Conservation (phyloP, 2,797 vertebrate genomes). For the Pseudomugil tenellus region DNA sequence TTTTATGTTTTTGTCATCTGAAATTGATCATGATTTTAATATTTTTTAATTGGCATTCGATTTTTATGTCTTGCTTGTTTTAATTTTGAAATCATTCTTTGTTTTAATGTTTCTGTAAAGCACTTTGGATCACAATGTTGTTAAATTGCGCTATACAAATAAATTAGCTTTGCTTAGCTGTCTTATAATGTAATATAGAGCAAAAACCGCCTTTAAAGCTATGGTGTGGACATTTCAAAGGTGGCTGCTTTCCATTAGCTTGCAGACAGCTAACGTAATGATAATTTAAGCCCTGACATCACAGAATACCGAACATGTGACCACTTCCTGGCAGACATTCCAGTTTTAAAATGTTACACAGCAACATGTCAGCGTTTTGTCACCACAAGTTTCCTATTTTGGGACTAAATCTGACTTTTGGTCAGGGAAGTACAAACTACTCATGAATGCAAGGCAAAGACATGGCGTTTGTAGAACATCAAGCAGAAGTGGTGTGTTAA, state of each 20-base stretch:
- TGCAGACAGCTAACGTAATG: conserved; percentile 6
- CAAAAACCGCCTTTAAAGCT: conserved; percentile 8
- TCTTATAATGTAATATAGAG: not conserved
- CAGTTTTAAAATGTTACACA: conserved; percentile 27
- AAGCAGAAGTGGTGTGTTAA: not conserved
- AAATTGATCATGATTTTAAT: too few relatives aligned
- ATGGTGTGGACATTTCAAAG: conserved; percentile 2
- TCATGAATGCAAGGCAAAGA: not conserved
- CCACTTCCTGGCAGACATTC: conserved; percentile 47
- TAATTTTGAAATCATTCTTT: too few relatives aligned
- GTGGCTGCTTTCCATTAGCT: not conserved
- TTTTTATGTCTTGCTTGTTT: too few relatives aligned
- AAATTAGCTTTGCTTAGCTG: too few relatives aligned
- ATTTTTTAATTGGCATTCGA: too few relatives aligned
- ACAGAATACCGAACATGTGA: conserved; percentile 39
- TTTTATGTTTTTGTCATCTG: too few relatives aligned
- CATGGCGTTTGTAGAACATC: not conserved
- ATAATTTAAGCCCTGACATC: conserved; percentile 6
- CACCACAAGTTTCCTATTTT: conserved; percentile 29
- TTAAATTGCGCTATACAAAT: too few relatives aligned
- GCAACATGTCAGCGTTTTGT: conserved; percentile 42
- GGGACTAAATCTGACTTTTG: conserved; percentile 15
- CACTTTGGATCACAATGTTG: too few relatives aligned
- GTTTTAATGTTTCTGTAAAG: too few relatives aligned
- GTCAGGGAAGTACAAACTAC: not conserved